A percentile compares a stretch with the other conserved stretches of the same genome.
Conservation (phyloP, 2,888 invertebrate genomes). For the Parnassius apollo region DNA sequence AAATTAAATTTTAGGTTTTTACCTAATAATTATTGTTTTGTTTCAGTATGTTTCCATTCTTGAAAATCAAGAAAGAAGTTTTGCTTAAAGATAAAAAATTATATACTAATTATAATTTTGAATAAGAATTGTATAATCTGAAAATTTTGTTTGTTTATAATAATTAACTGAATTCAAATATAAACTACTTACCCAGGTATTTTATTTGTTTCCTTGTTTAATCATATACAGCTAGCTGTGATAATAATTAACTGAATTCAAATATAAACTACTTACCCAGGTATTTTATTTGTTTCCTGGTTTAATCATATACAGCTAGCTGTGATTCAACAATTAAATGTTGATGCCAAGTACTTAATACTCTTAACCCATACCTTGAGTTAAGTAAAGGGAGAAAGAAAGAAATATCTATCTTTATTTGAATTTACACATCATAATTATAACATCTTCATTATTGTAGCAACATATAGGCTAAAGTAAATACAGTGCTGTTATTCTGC, state of each 20-base stretch:
- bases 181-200: constrained; percentile 1
- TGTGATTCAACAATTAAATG: background rate
- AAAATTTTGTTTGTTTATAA: background rate
- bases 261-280: constrained; percentile 11
- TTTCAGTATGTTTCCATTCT: background rate
- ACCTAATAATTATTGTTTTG: background rate
- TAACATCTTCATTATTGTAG: too few species aligned
- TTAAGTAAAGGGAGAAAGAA: too few species aligned
- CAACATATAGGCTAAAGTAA: too few species aligned
- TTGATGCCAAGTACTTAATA: too few species aligned
- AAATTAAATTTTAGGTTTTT: too few species aligned
- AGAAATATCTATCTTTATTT: too few species aligned
- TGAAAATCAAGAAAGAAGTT: constrained; percentile 4
- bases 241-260: constrained; percentile 1
- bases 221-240: constrained; percentile 3
- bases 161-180: constrained; percentile 5
- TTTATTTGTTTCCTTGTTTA: constrained; percentile 12
- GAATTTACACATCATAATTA: too few species aligned
- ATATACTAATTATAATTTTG: background rate
- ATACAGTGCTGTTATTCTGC: too few species aligned
- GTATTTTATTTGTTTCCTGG: constrained; percentile 5
- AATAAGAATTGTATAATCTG: background rate
- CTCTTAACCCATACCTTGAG: too few species aligned
- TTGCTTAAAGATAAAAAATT: background rate
- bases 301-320: constrained; percentile 7